Percentiles rank a stretch among this genome's conserved stretches.
Evolutionary conservation across 2,888 invertebrate genomes (phyloP).

Genomic region (Drosophila austrosaltans): DNA sequence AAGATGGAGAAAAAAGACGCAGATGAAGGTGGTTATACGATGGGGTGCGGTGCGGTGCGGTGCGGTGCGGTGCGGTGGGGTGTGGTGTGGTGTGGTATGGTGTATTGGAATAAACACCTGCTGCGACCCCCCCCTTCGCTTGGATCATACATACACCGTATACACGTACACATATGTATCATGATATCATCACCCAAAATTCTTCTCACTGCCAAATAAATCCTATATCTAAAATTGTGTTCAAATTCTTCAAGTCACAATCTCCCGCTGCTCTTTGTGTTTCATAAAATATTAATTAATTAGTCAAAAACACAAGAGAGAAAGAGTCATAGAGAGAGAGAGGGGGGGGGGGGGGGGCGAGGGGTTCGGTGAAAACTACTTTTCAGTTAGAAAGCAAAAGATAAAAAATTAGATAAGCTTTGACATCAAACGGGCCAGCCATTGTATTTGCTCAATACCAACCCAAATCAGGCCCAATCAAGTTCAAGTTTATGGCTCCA

Average conservation of each 20-base stretch:
- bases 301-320: conserved; percentile 52
- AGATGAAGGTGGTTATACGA: neutral
- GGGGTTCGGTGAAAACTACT: conserved; percentile 1
- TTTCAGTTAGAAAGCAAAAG: conserved; percentile 66
- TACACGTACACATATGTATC: conserved; percentile 55
- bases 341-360: neutral
- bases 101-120: conserved; percentile 69
- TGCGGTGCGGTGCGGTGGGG: conserved; percentile 6
- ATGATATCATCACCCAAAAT: conserved; percentile 82
- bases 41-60: conserved; percentile 1
- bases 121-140: conserved; percentile 64
- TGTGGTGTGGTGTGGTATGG: neutral
- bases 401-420: conserved; percentile 71
- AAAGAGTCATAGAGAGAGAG: conserved; percentile 21
- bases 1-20: neutral
- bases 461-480: conserved; percentile 55
- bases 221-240: conserved; percentile 76
- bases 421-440: conserved; percentile 59
- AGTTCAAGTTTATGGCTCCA: conserved; percentile 71
- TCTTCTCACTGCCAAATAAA: conserved; percentile 80
- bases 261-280: conserved; percentile 69
- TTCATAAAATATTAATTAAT: conserved; percentile 77
- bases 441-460: conserved; percentile 66
- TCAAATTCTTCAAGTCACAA: conserved; percentile 65
- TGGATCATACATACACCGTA: neutral